Conservation (phyloP, 2,888 invertebrate genomes). For the Drosophila pegasa region DNA sequence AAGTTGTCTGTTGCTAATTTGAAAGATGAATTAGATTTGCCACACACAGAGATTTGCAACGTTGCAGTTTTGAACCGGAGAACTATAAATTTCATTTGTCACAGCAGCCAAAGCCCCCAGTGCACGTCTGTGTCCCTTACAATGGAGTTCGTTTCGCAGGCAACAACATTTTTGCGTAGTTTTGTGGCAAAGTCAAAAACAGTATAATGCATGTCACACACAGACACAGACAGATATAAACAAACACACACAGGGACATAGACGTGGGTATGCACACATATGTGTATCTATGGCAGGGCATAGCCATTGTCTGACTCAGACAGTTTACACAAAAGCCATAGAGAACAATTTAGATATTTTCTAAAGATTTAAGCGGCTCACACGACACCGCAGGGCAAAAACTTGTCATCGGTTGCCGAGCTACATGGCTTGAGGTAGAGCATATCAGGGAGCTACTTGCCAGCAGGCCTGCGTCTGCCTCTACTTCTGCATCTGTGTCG, state of each 20-base stretch:
- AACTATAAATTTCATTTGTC: constrained; percentile 78
- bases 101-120: constrained; percentile 64
- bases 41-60: constrained; percentile 64
- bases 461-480: neutral
- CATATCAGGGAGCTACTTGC: constrained; percentile 32
- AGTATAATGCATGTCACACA: constrained; percentile 76
- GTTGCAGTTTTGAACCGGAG: constrained; percentile 66
- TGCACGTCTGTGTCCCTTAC: constrained; percentile 53
- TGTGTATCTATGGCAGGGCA: constrained; percentile 7
- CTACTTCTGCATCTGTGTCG: neutral
- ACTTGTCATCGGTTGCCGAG: constrained; percentile 66
- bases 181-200: constrained; percentile 77
- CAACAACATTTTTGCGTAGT: constrained; percentile 70
- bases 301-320: constrained; percentile 63
- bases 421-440: constrained; percentile 44
- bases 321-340: constrained; percentile 76
- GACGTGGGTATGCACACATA: neutral
- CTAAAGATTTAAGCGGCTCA: constrained; percentile 71
- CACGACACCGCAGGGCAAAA: constrained; percentile 54
- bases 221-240: constrained; percentile 22
- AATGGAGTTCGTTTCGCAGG: constrained; percentile 66
- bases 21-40: constrained; percentile 76
- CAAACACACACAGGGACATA: constrained; percentile 4
- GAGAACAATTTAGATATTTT: constrained; percentile 78
- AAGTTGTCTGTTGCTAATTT: constrained; percentile 63